Evolutionary conservation across 2,888 invertebrate species (phyloP).

Genomic region (Philopedon plagiatum): DNA sequence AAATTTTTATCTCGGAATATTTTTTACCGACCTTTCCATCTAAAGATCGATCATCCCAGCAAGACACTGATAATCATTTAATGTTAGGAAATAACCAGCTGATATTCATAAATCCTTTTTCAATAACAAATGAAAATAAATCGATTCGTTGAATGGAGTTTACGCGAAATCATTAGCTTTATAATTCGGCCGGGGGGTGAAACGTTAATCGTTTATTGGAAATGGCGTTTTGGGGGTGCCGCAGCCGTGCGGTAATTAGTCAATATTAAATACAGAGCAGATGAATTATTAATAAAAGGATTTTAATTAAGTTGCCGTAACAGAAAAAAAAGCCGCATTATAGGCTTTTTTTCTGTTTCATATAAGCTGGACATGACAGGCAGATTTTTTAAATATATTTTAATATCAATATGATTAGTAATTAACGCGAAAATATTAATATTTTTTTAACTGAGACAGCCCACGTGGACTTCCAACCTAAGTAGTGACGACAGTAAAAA

Average conservation of each 20-base stretch:
- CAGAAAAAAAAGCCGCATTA: too few species aligned
- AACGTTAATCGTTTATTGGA: slow-evolving; percentile 40
- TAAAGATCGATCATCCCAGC: slow-evolving; percentile 18
- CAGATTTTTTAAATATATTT: too few species aligned
- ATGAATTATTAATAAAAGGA: slow-evolving; percentile 25
- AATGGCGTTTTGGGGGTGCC: slow-evolving; percentile 29
- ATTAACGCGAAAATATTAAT: too few species aligned
- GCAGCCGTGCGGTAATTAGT: slow-evolving; percentile 27
- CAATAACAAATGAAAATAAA: slow-evolving; percentile 49
- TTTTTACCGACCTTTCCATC: slow-evolving; percentile 18
- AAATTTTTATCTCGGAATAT: slow-evolving; percentile 6
- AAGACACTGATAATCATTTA: slow-evolving; percentile 40
- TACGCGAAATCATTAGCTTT: slow-evolving; percentile 47
- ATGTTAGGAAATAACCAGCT: slow-evolving; percentile 41
- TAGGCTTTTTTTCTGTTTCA: too few species aligned
- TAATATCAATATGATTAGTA: too few species aligned
- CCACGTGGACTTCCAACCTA: too few species aligned
- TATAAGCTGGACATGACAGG: too few species aligned
- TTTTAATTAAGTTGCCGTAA: background rate
- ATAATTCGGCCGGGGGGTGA: slow-evolving; percentile 37
- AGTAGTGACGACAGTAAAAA: too few species aligned
- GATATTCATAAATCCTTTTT: slow-evolving; percentile 45
- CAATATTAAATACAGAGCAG: slow-evolving; percentile 28
- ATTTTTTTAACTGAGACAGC: too few species aligned
- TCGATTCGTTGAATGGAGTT: slow-evolving; percentile 45